Percentiles rank a stretch among this genome's conserved stretches.
Evolutionary conservation across 1,140 invertebrate species (phyloP).

Genomic region (Pseudachorutes palmiensis): DNA sequence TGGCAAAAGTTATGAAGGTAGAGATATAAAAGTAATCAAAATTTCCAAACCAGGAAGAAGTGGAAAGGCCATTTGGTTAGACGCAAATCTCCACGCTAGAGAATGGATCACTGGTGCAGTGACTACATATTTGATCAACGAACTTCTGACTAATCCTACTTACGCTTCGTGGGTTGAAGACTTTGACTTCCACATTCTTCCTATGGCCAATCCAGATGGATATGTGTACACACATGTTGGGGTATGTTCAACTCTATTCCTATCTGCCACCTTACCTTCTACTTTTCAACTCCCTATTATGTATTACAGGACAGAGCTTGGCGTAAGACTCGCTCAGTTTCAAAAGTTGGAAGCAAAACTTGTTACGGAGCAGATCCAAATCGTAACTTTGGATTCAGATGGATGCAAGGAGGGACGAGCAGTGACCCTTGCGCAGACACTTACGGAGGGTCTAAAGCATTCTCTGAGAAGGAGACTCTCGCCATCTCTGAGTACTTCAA

Average conservation of each 20-base stretch:
- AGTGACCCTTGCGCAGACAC: conserved; percentile 80
- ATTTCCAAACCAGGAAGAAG: neutral
- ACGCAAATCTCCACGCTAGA: neutral
- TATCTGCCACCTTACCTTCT: neutral
- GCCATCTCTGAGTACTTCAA: conserved; percentile 52
- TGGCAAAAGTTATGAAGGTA: neutral
- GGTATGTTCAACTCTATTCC: conserved; percentile 7
- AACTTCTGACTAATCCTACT: neutral
- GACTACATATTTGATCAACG: neutral
- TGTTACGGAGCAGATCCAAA: conserved; percentile 62
- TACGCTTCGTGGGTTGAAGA: neutral
- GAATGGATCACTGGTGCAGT: neutral
- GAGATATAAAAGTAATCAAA: neutral
- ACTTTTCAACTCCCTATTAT: neutral
- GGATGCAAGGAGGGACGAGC: conserved; percentile 57
- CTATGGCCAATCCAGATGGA: conserved; percentile 55
- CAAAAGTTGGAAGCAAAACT: conserved; percentile 20
- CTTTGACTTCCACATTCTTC: conserved; percentile 42
- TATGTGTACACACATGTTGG: conserved; percentile 40
- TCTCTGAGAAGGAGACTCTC: conserved; percentile 84
- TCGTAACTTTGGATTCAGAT: conserved; percentile 58
- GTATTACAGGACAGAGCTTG: conserved; percentile 48
- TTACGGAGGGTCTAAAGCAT: conserved; percentile 72
- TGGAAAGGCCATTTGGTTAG: neutral
- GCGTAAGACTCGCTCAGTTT: conserved; percentile 57